Base-by-base conservation (phyloP, 1,140 invertebrate species). In the Pachypsylla venusta region DNA sequence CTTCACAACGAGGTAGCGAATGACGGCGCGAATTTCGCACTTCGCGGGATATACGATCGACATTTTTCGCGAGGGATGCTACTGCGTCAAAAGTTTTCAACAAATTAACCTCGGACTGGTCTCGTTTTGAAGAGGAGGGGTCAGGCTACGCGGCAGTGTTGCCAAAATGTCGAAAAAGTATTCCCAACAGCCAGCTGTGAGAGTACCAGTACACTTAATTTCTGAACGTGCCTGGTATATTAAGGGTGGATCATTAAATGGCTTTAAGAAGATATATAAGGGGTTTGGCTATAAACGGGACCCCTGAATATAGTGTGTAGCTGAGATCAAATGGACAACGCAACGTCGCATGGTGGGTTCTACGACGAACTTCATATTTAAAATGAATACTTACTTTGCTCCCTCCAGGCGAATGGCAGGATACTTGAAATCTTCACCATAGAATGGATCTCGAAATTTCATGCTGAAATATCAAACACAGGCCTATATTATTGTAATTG, bases 381-480 rank as follows among this genome's bases (percentile, higher is more conserved):
- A n/a, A n/a, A n/a, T n/a, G n/a, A n/a, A n/a, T 55, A 70, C 69
- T 69, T 70, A 78, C 77, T 66, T 68, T 54, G 79, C 80, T 28
- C 72, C 73, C 40, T 80, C 72, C 30, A 96, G 73, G 39, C 80
- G 74, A 30, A 73, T 77, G 13, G 93, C 86, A 19, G 83, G 81
- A 71, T 92, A 96, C 13, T 91, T 75, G 68, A 80, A 89, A 63
- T 81, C 81, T 1, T 75, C 75, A 1, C 76, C 71, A 74, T 85
- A 97, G 61, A 79, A 75, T 0, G 91, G 92, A 78, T 97, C 91
- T 58, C 81, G 70, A 69, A 77, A 96, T 40, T 81, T 74, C 1
- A 89, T 77, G 67, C 88, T 91, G 65, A 72, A 77, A 67, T 78
- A 63, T 61, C 64, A 48, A 48, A 35, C 30, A 35, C n/a, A n/a